phyloP scores from a whole-genome alignment of 1,140 invertebrate species.

The Drosophila truncata region DNA sequence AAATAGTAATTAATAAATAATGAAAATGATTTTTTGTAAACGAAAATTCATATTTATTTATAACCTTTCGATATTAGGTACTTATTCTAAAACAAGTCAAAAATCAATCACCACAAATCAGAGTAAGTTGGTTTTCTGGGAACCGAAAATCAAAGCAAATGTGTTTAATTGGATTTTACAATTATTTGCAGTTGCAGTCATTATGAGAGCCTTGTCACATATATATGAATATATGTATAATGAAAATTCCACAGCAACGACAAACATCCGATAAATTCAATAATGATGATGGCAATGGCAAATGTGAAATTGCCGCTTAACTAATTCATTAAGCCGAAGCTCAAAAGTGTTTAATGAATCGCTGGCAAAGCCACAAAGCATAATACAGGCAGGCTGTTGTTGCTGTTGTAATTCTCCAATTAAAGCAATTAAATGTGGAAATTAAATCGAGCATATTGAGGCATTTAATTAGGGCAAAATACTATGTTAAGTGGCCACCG shows the following conservation, averaged over 20 bases:
- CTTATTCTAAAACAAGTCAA: neutral
- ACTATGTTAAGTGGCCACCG: constrained; percentile 14
- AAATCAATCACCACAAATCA: constrained; percentile 5
- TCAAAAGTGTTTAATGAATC: constrained; percentile 49
- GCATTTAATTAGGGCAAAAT: constrained; percentile 52
- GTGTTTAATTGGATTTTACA: constrained; percentile 22
- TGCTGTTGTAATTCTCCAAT: constrained; percentile 40
- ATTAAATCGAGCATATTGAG: constrained; percentile 62
- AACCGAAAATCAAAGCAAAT: constrained; percentile 11
- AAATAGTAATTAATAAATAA: neutral
- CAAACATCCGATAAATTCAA: constrained; percentile 21
- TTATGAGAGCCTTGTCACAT: neutral
- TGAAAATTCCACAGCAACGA: constrained; percentile 11
- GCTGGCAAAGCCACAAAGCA: constrained; percentile 6
- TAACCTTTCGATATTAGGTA: neutral
- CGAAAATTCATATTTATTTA: neutral
- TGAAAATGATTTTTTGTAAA: neutral
- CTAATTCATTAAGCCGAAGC: constrained; percentile 42
- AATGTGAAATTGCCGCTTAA: constrained; percentile 29
- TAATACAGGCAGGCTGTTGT: neutral
- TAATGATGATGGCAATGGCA: constrained; percentile 25
- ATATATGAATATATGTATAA: neutral
- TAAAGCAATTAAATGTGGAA: constrained; percentile 63
- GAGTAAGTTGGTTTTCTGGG: neutral
- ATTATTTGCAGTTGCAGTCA: constrained; percentile 7